Conservation (phyloP, 2,113 vertebrate species). For the Myotis brandtii region DNA sequence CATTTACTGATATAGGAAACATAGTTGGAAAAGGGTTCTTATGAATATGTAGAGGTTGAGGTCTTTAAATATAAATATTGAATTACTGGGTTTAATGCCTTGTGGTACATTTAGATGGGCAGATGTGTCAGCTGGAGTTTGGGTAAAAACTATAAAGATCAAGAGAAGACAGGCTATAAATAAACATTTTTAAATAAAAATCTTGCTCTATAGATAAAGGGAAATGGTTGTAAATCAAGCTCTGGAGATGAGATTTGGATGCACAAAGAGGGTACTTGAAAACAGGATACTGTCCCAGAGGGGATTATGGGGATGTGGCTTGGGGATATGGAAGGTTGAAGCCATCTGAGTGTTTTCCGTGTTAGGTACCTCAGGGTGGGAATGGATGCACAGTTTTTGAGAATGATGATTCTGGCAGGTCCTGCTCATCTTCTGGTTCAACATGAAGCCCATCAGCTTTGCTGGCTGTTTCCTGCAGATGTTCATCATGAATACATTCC, state of each 20-base stretch:
- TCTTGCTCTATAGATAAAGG: not conserved
- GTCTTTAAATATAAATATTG: not conserved
- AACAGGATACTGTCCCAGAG: not conserved
- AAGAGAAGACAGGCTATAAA: not conserved
- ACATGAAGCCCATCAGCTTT: constrained; percentile 73
- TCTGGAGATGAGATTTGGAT: not conserved
- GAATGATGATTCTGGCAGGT: constrained; percentile 62
- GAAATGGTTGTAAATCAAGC: not conserved
- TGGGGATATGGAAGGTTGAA: not conserved
- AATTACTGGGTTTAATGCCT: not conserved
- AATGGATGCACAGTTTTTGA: not conserved
- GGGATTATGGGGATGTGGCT: not conserved
- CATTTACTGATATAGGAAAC: not conserved
- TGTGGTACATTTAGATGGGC: not conserved
- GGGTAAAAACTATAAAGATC: not conserved
- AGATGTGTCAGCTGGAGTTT: not conserved
- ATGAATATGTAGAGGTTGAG: not conserved
- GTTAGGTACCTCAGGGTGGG: not conserved
- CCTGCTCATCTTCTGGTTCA: constrained; percentile 77
- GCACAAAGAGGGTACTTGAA: not conserved
- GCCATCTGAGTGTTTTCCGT: not conserved
- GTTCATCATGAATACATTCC: constrained; percentile 78
- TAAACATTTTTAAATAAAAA: not conserved
- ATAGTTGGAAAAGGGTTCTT: not conserved
- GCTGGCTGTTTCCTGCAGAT: constrained; percentile 75